phyloP scores from a whole-genome alignment of 1,140 invertebrate genomes.

The Eriosoma lanigerum region DNA sequence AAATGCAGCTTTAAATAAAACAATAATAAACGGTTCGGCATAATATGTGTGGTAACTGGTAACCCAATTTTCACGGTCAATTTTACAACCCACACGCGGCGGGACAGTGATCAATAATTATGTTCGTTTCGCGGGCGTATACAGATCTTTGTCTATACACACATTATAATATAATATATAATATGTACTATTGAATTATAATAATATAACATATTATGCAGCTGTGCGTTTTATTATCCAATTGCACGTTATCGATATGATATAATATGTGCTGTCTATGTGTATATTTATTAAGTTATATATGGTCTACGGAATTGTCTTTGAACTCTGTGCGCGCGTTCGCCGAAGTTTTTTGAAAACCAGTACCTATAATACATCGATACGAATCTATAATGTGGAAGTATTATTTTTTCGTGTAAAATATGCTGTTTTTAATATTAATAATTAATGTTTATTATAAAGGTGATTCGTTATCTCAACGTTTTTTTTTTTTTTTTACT shows the following conservation, averaged over 20 bases:
- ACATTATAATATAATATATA: no score
- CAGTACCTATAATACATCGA: not conserved
- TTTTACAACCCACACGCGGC: constrained; percentile 34
- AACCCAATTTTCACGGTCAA: constrained; percentile 48
- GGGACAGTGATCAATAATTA: constrained; percentile 14
- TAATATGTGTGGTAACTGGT: constrained; percentile 1
- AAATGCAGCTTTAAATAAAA: not conserved
- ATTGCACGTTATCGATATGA: constrained; percentile 36
- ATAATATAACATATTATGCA: not conserved
- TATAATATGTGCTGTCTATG: no score
- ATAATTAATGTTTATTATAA: no score
- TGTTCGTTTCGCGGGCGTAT: constrained; percentile 43
- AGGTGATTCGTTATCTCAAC: no score
- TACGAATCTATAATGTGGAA: constrained; percentile 28
- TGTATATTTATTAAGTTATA: no score
- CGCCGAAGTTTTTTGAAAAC: not conserved
- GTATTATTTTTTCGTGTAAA: no score
- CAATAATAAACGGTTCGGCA: not conserved
- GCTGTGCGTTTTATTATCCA: not conserved
- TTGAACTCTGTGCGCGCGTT: not conserved
- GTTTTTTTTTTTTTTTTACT: no score
- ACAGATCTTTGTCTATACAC: constrained; percentile 38
- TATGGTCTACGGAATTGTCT: not conserved
- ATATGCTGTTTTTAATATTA: no score
- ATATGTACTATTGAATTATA: constrained; percentile 2